Evolutionary conservation across 2,888 invertebrate genomes (phyloP), one percentile per base, ranked within the genome.

Genomic region (Sepioteuthis lessoniana): DNA sequence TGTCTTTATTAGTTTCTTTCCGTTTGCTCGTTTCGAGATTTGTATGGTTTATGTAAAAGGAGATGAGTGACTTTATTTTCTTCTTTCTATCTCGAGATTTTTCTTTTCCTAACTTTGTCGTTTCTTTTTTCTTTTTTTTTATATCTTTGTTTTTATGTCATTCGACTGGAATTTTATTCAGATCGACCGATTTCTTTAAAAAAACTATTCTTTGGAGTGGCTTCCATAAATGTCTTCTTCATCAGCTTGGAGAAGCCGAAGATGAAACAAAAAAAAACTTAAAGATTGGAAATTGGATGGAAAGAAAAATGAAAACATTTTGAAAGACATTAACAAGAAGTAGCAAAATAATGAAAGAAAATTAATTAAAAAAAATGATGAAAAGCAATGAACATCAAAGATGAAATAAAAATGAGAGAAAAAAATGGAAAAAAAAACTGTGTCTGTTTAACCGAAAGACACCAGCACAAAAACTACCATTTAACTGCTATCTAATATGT

Each of bases 11-110:
- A n/a, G 13, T 76, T 76, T 76, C 76, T 76, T 76, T 76, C 76
- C 76, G 76, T 76, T 76, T 76, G 1, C 4, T 35, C 13, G 13
- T 76, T 76, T 4, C 35, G n/a, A 76, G n/a, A 76, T 76, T 76
- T 76, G 76, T 76, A 76, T 76, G 76, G 76, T n/a, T n/a, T n/a
- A 76, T 76, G 76, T 35, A 76, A n/a, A 76, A 76, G n/a, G n/a
- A 76, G 35, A 76, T n/a, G n/a, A 5, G 1, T n/a, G 35, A n/a
- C 16, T 76, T 35, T 16, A 10, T 16, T 35, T 10, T 76, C n/a
- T 10, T n/a, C n/a, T 31, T 16, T 35, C 16, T 13, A 0, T 16
- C 13, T 13, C 28, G 21, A 55, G 55, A 1, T 55, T 55, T 55
- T 25, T 55, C 25, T 55, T 55, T 55, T 25, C 25, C 55, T 55